Percentiles rank a stretch among this genome's conserved stretches.
phyloP scores from a whole-genome alignment of 2,797 vertebrate species.

The Selene dorsalis region DNA sequence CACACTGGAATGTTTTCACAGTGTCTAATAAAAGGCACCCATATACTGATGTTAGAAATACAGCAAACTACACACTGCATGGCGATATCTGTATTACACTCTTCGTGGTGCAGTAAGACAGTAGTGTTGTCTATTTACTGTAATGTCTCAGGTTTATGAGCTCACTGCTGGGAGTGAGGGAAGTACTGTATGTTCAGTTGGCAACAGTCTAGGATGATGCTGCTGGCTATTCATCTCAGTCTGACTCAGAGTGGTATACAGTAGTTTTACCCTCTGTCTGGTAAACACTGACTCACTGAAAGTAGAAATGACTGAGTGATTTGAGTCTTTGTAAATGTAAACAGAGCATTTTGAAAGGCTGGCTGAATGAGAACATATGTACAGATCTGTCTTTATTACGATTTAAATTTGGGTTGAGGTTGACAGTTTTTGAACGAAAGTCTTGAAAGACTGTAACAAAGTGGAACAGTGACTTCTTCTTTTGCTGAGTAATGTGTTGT shows the following conservation, averaged over 20 bases:
- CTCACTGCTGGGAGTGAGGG: slow-evolving; percentile 10
- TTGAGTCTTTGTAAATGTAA: neutral
- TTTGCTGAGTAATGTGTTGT: slow-evolving; percentile 45
- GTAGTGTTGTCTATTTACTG: slow-evolving; percentile 18
- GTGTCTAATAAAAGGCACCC: slow-evolving; percentile 4
- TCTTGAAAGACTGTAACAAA: slow-evolving; percentile 15
- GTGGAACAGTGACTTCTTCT: slow-evolving; percentile 9
- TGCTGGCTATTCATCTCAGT: slow-evolving; percentile 9
- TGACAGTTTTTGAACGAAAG: neutral
- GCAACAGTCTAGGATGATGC: slow-evolving; percentile 18
- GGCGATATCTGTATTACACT: slow-evolving; percentile 14
- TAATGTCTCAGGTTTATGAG: slow-evolving; percentile 41
- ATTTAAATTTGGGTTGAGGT: neutral
- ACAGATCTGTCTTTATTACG: neutral
- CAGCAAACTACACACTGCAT: slow-evolving; percentile 14
- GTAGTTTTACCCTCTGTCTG: slow-evolving; percentile 39
- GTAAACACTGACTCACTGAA: slow-evolving; percentile 44
- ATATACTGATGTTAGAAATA: neutral
- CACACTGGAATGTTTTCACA: slow-evolving; percentile 6
- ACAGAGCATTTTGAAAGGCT: neutral
- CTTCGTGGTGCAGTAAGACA: slow-evolving; percentile 1
- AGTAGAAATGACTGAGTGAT: neutral
- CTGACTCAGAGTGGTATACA: slow-evolving; percentile 12
- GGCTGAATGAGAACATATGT: neutral
- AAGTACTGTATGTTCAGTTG: slow-evolving; percentile 58